Conservation (phyloP, 2,888 invertebrate species). For the Apeira syringaria region DNA sequence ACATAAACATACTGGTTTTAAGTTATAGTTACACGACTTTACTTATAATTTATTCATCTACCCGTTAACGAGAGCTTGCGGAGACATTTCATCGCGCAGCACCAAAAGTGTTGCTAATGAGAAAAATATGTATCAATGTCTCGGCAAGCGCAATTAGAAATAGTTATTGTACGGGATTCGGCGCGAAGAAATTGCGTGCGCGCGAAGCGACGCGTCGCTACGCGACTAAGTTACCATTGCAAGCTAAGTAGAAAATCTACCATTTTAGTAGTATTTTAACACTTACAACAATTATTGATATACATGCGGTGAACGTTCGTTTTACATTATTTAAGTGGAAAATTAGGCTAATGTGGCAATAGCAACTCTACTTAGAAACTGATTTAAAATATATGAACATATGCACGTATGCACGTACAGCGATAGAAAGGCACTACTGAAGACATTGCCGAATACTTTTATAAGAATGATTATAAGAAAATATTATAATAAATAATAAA, state of each 20-base stretch:
- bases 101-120: conserved; percentile 14
- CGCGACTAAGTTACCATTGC: conserved; percentile 35
- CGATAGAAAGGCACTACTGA: conserved; percentile 58
- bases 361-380: conserved; percentile 34
- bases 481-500: conserved; percentile 27
- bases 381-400: conserved; percentile 32
- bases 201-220: conserved; percentile 43
- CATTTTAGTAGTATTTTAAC: conserved; percentile 49
- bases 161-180: conserved; percentile 68
- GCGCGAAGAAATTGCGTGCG: conserved; percentile 45
- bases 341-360: conserved; percentile 26
- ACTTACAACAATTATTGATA: conserved; percentile 37
- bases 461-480: no score
- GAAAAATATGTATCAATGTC: conserved; percentile 41
- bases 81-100: conserved; percentile 44
- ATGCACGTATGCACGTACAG: conserved; percentile 27
- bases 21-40: conserved; percentile 60
- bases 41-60: conserved; percentile 58
- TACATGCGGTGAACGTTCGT: conserved; percentile 24
- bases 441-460: conserved; percentile 37
- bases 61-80: conserved; percentile 51
- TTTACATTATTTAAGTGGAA: conserved; percentile 25
- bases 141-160: conserved; percentile 51
- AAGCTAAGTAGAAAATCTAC: conserved; percentile 49
- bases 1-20: conserved; percentile 70